Percentiles rank a stretch among this genome's conserved stretches.
Evolutionary conservation across 2,797 vertebrate genomes (phyloP).

Genomic region (Channa striata): DNA sequence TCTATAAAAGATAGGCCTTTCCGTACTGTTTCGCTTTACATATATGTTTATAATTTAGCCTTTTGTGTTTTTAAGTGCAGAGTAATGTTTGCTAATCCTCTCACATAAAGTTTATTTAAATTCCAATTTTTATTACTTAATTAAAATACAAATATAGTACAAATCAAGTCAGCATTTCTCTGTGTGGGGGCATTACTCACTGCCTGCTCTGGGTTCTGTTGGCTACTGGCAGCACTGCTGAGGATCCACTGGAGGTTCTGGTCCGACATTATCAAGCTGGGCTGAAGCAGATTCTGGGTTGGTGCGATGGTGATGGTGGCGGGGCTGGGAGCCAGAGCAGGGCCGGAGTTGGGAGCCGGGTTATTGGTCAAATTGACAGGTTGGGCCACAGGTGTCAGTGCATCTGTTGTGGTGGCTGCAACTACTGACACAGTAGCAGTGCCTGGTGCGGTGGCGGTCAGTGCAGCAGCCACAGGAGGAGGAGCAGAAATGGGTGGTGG

Average conservation of each 20-base stretch:
- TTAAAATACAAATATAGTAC: neutral
- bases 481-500: slow-evolving; percentile 76
- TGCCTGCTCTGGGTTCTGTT: slow-evolving; percentile 91
- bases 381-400: slow-evolving; percentile 72
- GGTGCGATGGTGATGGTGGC: slow-evolving; percentile 89
- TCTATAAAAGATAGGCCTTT: neutral
- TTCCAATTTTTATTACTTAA: neutral
- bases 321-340: slow-evolving; percentile 66
- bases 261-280: slow-evolving; percentile 95
- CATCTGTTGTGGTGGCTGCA: slow-evolving; percentile 49
- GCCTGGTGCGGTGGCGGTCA: slow-evolving; percentile 48
- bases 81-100: neutral
- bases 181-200: slow-evolving; percentile 81
- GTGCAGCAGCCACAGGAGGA: slow-evolving; percentile 47
- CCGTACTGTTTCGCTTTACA: neutral
- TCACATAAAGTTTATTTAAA: neutral
- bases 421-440: slow-evolving; percentile 49
- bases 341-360: slow-evolving; percentile 70
- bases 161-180: neutral
- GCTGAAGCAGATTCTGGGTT: slow-evolving; percentile 91
- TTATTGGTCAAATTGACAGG: slow-evolving; percentile 89
- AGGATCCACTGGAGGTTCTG: slow-evolving; percentile 99
- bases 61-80: neutral
- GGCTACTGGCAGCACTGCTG: slow-evolving; percentile 90
- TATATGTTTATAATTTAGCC: neutral